Evolutionary conservation across 2,797 vertebrate genomes (phyloP).

Genomic region (Karalla daura): DNA sequence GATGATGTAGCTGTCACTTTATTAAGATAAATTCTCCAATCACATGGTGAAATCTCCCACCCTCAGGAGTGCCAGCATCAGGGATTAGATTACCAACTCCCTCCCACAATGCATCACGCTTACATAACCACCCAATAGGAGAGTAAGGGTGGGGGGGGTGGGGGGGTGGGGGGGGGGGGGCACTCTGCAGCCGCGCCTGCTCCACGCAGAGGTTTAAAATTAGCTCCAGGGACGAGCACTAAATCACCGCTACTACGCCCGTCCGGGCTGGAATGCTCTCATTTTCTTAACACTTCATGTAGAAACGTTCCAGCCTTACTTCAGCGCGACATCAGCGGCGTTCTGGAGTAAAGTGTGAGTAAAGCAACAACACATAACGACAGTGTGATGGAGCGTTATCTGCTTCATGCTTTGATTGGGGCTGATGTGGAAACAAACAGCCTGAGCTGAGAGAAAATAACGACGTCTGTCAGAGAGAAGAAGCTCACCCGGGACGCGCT

Average conservation of each 20-base stretch:
- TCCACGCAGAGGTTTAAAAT: conserved; percentile 54
- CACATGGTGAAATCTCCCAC: conserved; percentile 64
- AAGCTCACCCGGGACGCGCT: conserved; percentile 24
- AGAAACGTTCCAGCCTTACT: not conserved
- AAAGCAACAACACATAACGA: conserved; percentile 25
- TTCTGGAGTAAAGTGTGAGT: not conserved
- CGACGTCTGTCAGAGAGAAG: conserved; percentile 41
- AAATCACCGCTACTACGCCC: conserved; percentile 38
- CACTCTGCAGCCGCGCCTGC: conserved; percentile 19
- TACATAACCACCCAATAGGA: conserved; percentile 72
- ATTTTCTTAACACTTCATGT: conserved; percentile 19
- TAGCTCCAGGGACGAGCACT: conserved; percentile 39
- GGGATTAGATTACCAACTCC: conserved; percentile 80
- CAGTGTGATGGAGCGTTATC: not conserved
- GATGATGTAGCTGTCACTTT: conserved; percentile 72
- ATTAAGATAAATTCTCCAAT: conserved; percentile 81
- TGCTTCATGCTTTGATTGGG: conserved; percentile 30
- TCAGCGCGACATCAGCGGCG: conserved; percentile 23
- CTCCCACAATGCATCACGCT: conserved; percentile 78
- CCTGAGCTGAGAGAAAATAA: conserved; percentile 42
- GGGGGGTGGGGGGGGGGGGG: conserved; percentile 18
- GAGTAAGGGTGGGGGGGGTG: conserved; percentile 29
- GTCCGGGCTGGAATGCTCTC: conserved; percentile 10
- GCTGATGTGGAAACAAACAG: conserved; percentile 7
- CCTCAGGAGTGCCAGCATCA: conserved; percentile 67